Evolutionary conservation across 2,888 invertebrate species (phyloP).

Genomic region (Drosophila nr. perissopoda): DNA sequence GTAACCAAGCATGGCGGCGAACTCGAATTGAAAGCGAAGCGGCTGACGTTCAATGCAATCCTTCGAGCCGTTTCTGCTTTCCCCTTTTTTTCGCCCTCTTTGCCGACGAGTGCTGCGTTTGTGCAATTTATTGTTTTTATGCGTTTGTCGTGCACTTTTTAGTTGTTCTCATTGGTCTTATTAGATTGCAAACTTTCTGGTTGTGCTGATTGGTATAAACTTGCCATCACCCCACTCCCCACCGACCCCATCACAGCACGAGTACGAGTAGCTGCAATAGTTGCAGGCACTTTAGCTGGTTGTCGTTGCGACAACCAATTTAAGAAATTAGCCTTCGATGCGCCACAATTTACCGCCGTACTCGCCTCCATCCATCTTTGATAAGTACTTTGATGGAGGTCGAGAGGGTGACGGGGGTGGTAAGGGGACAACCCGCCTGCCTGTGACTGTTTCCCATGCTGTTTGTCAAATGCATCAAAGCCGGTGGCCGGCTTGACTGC

Average conservation of each 20-base stretch:
- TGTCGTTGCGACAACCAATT: constrained; percentile 66
- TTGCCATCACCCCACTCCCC: background rate
- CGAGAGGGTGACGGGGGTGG: background rate
- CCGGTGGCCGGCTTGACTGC: constrained; percentile 73
- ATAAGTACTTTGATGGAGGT: constrained; percentile 4
- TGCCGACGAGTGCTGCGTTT: constrained; percentile 40
- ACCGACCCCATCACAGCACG: background rate
- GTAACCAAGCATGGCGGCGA: constrained; percentile 65
- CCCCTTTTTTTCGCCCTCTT: background rate
- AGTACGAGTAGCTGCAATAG: constrained; percentile 36
- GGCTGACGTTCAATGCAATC: constrained; percentile 55
- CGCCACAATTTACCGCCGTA: constrained; percentile 12
- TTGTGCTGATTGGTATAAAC: constrained; percentile 66
- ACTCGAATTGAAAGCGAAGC: constrained; percentile 71
- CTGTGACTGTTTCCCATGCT: constrained; percentile 50
- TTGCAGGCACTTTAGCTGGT: constrained; percentile 47
- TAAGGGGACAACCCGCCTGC: constrained; percentile 11
- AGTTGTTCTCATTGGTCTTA: constrained; percentile 73
- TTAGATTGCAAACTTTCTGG: constrained; percentile 77
- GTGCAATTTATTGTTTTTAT: constrained; percentile 81
- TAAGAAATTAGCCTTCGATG: constrained; percentile 76
- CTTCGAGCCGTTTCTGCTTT: constrained; percentile 22
- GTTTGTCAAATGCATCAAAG: constrained; percentile 80
- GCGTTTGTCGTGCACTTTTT: constrained; percentile 79
- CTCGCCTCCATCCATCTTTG: constrained; percentile 8